A percentile compares a stretch with the other conserved stretches of the same genome.
phyloP scores from a whole-genome alignment of 2,797 vertebrate species.

The Takifugu rubripes region DNA sequence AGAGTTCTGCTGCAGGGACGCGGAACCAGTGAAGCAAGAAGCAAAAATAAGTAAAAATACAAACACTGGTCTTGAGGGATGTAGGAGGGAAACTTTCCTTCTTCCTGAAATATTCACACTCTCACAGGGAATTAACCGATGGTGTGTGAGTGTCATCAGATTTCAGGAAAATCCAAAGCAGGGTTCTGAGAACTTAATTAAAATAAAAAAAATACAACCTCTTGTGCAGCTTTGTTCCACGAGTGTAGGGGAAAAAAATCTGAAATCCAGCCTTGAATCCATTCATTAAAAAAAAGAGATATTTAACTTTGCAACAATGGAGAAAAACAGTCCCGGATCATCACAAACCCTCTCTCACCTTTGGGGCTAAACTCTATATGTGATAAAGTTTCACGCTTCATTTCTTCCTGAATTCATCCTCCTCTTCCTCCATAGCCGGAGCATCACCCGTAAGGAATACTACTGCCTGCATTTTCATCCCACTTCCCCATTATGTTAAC shows the following conservation, averaged over 20 bases:
- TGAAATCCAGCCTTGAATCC: slow-evolving; percentile 33
- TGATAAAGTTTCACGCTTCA: slow-evolving; percentile 32
- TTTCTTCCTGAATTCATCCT: slow-evolving; percentile 1
- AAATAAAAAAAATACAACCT: slow-evolving; percentile 29
- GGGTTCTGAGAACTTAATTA: slow-evolving; percentile 9
- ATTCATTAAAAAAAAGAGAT: slow-evolving; percentile 42
- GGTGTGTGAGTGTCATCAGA: slow-evolving; percentile 31
- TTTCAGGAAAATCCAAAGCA: slow-evolving; percentile 44
- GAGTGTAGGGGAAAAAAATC: slow-evolving; percentile 35
- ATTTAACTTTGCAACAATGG: slow-evolving; percentile 21
- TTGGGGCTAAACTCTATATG: slow-evolving; percentile 21
- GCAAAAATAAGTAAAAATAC: background rate
- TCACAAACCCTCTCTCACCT: slow-evolving; percentile 49
- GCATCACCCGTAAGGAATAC: slow-evolving; percentile 8
- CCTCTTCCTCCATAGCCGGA: slow-evolving; percentile 37
- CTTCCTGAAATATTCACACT: slow-evolving; percentile 41
- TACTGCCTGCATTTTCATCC: slow-evolving; percentile 12
- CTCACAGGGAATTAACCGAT: slow-evolving; percentile 50
- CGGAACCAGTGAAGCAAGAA: slow-evolving; percentile 15
- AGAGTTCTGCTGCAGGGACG: slow-evolving; percentile 3
- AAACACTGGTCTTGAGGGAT: slow-evolving; percentile 31
- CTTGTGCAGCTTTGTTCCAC: slow-evolving; percentile 32
- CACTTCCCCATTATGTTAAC: background rate
- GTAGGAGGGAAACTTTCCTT: slow-evolving; percentile 21
- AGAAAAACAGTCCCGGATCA: slow-evolving; percentile 45